Conservation (phyloP, 2,888 invertebrate species). For the Philhelius pedissequus region DNA sequence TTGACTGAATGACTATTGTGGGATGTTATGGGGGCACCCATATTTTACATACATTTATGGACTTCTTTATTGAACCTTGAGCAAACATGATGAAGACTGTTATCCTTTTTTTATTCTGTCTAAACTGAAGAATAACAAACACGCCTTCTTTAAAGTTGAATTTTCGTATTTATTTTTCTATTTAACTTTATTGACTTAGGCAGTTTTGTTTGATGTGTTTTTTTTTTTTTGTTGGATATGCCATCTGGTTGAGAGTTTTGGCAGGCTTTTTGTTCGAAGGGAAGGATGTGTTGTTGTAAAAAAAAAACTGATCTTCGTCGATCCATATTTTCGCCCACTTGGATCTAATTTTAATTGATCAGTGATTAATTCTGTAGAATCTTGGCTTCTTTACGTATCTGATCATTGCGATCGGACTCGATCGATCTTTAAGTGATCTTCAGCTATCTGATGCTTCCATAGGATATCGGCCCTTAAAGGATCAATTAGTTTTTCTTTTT, state of each 20-base stretch:
- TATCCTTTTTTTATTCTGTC: conserved; percentile 30
- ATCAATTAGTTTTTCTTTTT: conserved; percentile 62
- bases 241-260: background rate
- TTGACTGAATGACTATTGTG: conserved; percentile 60
- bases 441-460: background rate
- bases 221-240: background rate
- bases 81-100: conserved; percentile 34
- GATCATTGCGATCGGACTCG: conserved; percentile 24
- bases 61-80: conserved; percentile 37
- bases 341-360: conserved; percentile 57
- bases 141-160: conserved; percentile 28
- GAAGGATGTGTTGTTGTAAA: background rate
- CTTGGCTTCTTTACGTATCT: background rate
- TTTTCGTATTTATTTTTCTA: conserved; percentile 28
- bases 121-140: background rate
- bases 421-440: conserved; percentile 24
- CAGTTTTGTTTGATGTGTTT: conserved; percentile 16
- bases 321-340: conserved; percentile 48
- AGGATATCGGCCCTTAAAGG: conserved; percentile 44
- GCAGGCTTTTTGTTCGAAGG: background rate
- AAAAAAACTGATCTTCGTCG: conserved; percentile 1
- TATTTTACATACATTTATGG: background rate
- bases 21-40: conserved; percentile 54
- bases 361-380: conserved; percentile 38
- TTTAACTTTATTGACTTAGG: conserved; percentile 41